Base-by-base conservation (phyloP, 2,113 vertebrate genomes). In the Dicaeum eximium region DNA sequence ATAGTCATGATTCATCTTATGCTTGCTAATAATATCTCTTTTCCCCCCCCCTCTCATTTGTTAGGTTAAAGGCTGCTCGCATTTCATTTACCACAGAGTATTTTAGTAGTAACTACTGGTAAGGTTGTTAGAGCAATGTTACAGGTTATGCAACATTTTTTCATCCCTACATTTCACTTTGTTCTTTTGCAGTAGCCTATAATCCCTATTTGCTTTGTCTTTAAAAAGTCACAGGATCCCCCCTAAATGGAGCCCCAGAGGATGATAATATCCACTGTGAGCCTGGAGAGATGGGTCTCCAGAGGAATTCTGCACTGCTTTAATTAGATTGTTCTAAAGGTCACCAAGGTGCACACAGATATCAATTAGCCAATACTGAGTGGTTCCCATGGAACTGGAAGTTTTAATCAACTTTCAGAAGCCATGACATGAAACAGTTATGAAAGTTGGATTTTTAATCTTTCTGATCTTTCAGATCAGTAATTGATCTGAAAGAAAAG, bases 1-100 rank as follows among this genome's bases (percentile, higher is more conserved):
- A 85, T n/a, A 90, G 45, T 62, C n/a, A 84, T 45, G 71, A 93
- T 90, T 95, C 94, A 83, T 88, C 72, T 94, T 86, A 81, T 54
- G 42, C 75, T 90, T 94, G 60, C 71, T 95, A 94, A 94, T 75
- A 95, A 67, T 64, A 87, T 33, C 72, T 38, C 33, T 94, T 94
- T 86, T 25, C 2, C 48, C 50, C 74, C 45, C 38, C 79, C 37
- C 40, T 89, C 75, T 93, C 14, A 0, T 90, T 92, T 86, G 35
- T 92, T 91, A 90, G 78, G 91, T 94, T 93, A 94, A 95, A 87
- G 58, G 57, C 66, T 77, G 78, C 42, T 83, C 0, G 9, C 30
- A 20, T 14, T 53, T 31, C 23, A 53, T 92, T 75, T 92, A 70
- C 65, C 38, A 53, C 24, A 20, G 65, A 77, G 20, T 83, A 83